phyloP scores from a whole-genome alignment of 2,113 vertebrate species.

The Amblyornis subalaris region DNA sequence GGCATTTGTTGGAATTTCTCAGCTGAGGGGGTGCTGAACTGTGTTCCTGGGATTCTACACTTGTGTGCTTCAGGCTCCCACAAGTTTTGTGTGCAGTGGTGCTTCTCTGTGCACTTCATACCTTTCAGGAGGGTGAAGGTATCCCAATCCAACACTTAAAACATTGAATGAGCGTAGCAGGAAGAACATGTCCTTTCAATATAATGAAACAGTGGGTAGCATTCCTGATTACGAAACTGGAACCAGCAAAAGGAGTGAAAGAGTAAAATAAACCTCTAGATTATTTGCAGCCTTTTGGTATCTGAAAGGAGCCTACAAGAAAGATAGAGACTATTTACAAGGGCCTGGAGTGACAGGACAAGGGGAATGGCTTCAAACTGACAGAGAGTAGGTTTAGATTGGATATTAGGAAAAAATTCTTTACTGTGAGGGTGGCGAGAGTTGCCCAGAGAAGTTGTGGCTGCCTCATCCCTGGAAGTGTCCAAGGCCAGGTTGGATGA shows the following conservation, averaged over 20 bases:
- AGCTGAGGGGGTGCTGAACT: neutral
- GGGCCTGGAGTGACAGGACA: neutral
- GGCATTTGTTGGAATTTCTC: neutral
- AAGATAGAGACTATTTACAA: no score
- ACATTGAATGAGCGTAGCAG: neutral
- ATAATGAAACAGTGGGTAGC: neutral
- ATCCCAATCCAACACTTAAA: neutral
- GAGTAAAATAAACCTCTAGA: neutral
- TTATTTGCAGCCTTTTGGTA: rapidly evolving
- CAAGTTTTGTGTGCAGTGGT: neutral
- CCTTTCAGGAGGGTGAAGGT: neutral
- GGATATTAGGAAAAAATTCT: neutral
- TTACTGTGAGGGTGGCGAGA: neutral
- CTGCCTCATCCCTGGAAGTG: neutral
- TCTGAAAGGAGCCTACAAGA: neutral
- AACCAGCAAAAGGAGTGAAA: neutral
- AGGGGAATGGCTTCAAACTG: neutral
- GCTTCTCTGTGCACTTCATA: neutral
- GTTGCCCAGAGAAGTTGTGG: neutral
- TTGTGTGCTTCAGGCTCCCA: neutral
- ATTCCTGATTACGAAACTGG: neutral
- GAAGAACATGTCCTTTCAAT: neutral
- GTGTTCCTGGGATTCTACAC: neutral
- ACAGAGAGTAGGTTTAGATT: neutral
- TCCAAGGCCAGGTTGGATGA: neutral